phyloP scores from a whole-genome alignment of 2,113 vertebrate genomes.

The Triplophysa dalaica region DNA sequence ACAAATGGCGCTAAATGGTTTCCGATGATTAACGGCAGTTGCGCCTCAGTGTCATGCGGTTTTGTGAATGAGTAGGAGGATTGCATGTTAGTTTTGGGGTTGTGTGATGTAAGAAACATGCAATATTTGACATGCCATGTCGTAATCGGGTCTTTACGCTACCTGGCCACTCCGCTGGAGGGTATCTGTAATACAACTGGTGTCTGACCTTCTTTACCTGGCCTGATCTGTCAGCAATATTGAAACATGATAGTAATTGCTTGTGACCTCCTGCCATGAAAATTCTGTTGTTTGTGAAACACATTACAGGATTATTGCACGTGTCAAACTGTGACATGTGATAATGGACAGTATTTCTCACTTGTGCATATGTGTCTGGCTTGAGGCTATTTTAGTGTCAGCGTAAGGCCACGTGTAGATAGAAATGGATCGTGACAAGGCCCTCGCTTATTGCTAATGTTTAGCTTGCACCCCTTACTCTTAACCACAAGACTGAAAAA shows the following conservation, averaged over 20 bases:
- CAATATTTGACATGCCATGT: conserved; percentile 31
- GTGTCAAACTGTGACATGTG: neutral
- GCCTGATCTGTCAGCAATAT: conserved; percentile 13
- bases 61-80: conserved; percentile 16
- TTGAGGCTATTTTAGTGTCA: conserved; percentile 17
- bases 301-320: neutral
- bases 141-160: conserved; percentile 13
- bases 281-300: neutral
- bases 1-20: conserved; percentile 35
- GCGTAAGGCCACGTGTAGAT: conserved; percentile 18
- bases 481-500: conserved; percentile 35
- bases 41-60: conserved; percentile 6
- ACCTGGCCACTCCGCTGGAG: neutral
- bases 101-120: conserved; percentile 34
- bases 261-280: neutral
- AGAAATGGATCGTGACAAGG: conserved; percentile 45
- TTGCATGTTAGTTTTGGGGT: conserved; percentile 23
- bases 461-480: conserved; percentile 29
- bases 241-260: conserved; percentile 17
- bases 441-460: conserved; percentile 14
- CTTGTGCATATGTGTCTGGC: neutral
- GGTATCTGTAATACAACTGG: neutral
- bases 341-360: conserved; percentile 3
- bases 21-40: conserved; percentile 27
- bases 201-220: conserved; percentile 18